Evolutionary conservation across 2,113 vertebrate species (phyloP).

Genomic region (Nettapus auritus): DNA sequence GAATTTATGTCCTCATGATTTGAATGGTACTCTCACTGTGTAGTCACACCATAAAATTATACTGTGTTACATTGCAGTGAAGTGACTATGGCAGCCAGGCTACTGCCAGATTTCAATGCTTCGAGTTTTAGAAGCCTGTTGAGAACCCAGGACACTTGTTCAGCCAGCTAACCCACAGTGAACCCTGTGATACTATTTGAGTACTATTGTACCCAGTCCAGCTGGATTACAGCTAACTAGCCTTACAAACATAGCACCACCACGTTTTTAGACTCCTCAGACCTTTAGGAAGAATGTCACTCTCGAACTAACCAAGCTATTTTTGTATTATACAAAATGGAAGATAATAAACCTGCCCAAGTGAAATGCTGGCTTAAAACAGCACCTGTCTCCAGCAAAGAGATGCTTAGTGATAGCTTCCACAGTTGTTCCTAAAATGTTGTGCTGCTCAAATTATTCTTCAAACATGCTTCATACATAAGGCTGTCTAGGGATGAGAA

Average conservation of each 20-base stretch:
- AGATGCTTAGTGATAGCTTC: neutral
- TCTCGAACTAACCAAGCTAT: neutral
- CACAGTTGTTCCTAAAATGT: neutral
- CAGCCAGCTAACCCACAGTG: neutral
- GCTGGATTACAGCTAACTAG: neutral
- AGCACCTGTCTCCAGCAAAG: neutral
- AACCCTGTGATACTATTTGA: neutral
- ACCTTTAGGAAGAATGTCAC: neutral
- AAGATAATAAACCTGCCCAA: neutral
- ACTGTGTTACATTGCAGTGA: fast-evolving
- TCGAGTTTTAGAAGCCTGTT: neutral
- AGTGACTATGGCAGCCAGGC: neutral
- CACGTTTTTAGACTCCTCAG: neutral
- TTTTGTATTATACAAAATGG: neutral
- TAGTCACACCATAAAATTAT: neutral
- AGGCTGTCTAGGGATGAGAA: neutral
- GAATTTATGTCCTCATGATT: neutral
- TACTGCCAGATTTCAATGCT: neutral
- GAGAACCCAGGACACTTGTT: neutral
- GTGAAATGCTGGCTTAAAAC: neutral
- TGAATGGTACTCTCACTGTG: neutral
- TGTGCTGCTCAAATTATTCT: neutral
- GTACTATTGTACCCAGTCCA: neutral
- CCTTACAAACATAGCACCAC: neutral
- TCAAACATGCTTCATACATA: neutral